Base-by-base conservation (phyloP, 2,888 invertebrate genomes). In the Ormia ochracea region DNA sequence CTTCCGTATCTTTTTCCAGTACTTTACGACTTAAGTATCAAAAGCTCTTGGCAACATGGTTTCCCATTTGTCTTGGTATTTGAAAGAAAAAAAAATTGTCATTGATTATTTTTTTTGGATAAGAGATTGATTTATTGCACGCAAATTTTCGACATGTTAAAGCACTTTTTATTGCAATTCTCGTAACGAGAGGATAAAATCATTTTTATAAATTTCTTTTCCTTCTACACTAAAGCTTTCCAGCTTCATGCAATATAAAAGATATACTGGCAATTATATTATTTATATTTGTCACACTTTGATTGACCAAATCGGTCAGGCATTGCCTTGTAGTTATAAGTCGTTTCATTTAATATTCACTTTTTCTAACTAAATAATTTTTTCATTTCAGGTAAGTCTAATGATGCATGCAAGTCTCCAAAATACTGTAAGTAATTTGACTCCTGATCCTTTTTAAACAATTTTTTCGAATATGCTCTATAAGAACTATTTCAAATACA, bases 121-220 rank as follows among this genome's bases (percentile, higher is more conserved):
- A 38, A 21, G 38, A 23, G 38, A 31, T 54, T 43, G 68, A 68
- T 68, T 68, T 56, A 68, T 68, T 33, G 54, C 28, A 33, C n/a
- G 21, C 17, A n/a, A n/a, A 43, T 14, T 28, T 28, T 9, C 2
- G 43, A 68, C 54, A 68, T 43, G 21, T 43, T 56, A 33, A 68
- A 54, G 33, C 33, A 68, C 31, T 68, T 43, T 68, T 68, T 54
- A 33, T 36, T 17, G 12, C 23, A 52, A n/a, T 66, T 17, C 21
- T 54, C 21, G 31, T n/a, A 45, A 19, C 23, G n/a, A 23, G 23
- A 48, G n/a, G n/a, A 48, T 12, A 48, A 48, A 48, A 23, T 21
- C 3, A 21, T 21, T 21, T 45, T 45, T 17, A 21, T 12, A 19
- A 10, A 6, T 0, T 2, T 21, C 23, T 23, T 45, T 45, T 45